phyloP scores from a whole-genome alignment of 1,140 invertebrate species.

The Aphidius ervi region DNA sequence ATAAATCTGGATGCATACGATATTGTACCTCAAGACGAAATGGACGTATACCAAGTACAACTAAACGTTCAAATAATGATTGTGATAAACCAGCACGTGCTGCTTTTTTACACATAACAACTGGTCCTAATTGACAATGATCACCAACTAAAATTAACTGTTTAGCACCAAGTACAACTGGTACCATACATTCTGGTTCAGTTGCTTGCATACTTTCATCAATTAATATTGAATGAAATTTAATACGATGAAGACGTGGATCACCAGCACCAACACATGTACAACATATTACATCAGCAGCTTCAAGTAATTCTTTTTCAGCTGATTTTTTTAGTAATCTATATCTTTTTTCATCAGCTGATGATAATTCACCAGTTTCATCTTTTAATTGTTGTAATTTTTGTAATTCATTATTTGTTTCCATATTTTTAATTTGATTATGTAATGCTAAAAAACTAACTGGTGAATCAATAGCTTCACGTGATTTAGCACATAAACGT shows the following conservation, averaged over 20 bases:
- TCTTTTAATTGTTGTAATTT: slow-evolving; percentile 97
- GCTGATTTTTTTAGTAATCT: slow-evolving; percentile 85
- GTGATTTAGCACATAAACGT: slow-evolving; percentile 93
- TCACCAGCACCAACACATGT: slow-evolving; percentile 99
- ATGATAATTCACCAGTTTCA: slow-evolving; percentile 93
- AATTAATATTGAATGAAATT: slow-evolving; percentile 96
- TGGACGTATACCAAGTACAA: slow-evolving; percentile 92
- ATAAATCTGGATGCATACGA: slow-evolving; percentile 96
- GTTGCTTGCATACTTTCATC: slow-evolving; percentile 98
- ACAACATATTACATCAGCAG: slow-evolving; percentile 98
- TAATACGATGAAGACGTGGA: slow-evolving; percentile 81
- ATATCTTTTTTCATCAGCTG: slow-evolving; percentile 92
- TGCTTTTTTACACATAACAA: slow-evolving; percentile 99
- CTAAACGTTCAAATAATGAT: slow-evolving; percentile 94
- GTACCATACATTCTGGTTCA: slow-evolving; percentile 98
- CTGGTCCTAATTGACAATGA: slow-evolving; percentile 97
- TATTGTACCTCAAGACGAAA: slow-evolving; percentile 98
- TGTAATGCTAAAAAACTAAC: slow-evolving; percentile 96
- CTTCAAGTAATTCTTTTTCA: slow-evolving; percentile 88
- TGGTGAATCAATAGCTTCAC: slow-evolving; percentile 96
- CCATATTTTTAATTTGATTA: slow-evolving; percentile 94
- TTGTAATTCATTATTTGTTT: slow-evolving; percentile 83
- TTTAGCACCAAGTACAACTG: slow-evolving; percentile 95
- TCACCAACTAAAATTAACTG: slow-evolving; percentile 95
- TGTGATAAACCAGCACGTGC: slow-evolving; percentile 94